Percentiles rank a stretch among this genome's conserved stretches.
Conservation (phyloP, 1,140 invertebrate species). For the Venturia canescens region DNA sequence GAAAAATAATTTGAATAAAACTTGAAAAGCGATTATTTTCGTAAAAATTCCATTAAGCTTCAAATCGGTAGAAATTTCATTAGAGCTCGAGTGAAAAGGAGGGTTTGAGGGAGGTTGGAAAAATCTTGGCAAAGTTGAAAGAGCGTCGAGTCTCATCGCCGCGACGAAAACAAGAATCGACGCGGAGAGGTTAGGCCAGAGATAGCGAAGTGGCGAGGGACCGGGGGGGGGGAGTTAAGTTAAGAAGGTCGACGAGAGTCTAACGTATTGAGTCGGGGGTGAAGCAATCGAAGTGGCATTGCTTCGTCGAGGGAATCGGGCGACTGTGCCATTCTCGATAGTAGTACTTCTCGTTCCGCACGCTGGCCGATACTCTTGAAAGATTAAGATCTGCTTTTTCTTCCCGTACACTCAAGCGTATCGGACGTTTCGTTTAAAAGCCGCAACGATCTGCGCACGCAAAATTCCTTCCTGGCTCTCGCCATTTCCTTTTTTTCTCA, state of each 20-base stretch:
- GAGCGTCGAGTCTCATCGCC: conserved; percentile 2
- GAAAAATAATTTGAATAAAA: no score
- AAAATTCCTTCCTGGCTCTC: no score
- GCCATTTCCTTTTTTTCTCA: no score
- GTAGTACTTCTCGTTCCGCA: neutral
- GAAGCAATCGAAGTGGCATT: conserved; percentile 41
- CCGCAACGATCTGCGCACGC: no score
- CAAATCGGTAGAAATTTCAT: no score
- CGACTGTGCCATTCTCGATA: neutral
- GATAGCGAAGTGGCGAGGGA: neutral
- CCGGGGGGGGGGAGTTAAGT: neutral
- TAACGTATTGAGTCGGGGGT: conserved; percentile 31
- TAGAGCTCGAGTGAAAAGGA: neutral
- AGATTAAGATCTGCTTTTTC: conserved; percentile 65
- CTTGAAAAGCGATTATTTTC: no score
- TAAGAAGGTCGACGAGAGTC: conserved; percentile 7
- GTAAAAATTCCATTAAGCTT: no score
- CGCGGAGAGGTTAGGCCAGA: neutral
- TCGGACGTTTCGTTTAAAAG: no score
- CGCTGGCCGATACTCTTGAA: conserved; percentile 61
- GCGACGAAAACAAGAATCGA: conserved; percentile 19
- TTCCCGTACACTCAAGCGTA: neutral
- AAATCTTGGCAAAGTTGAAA: neutral
- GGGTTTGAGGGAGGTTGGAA: neutral
- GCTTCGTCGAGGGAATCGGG: conserved; percentile 26